phyloP scores from a whole-genome alignment of 2,888 invertebrate genomes.

The Chymomyza caudatula region DNA sequence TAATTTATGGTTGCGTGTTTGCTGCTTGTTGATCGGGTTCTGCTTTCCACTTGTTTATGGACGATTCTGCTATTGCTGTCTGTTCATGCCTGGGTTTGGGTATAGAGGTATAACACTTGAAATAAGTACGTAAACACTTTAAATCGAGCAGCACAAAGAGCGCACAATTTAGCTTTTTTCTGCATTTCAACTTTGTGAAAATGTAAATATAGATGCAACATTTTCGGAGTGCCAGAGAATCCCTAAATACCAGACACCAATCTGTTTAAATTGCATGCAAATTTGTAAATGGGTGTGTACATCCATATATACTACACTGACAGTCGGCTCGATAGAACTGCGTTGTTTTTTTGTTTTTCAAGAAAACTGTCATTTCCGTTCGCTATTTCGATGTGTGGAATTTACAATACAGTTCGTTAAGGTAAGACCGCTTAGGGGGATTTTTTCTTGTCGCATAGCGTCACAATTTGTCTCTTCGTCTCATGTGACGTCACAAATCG shows the following conservation, averaged over 20 bases:
- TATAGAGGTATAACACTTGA: not conserved
- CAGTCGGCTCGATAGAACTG: not conserved
- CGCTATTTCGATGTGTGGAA: too few species aligned
- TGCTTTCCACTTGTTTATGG: not conserved
- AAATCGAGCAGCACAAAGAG: not conserved
- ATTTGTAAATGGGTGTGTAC: not conserved
- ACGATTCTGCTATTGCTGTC: not conserved
- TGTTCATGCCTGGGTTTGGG: not conserved
- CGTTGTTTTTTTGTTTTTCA: not conserved
- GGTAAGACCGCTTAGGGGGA: too few species aligned
- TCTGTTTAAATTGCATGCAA: not conserved
- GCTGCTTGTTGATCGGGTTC: not conserved
- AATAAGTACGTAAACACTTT: not conserved
- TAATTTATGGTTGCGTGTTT: not conserved
- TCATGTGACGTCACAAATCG: too few species aligned
- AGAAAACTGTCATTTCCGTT: too few species aligned
- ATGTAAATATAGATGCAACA: not conserved
- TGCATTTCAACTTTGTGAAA: not conserved
- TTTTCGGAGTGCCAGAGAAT: not conserved
- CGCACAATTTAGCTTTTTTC: not conserved
- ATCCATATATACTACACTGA: too few species aligned
- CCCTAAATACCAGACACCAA: not conserved
- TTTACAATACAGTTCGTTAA: too few species aligned
- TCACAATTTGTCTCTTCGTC: too few species aligned
- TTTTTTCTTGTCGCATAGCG: too few species aligned